Percentiles rank a stretch among this genome's conserved stretches.
phyloP scores from a whole-genome alignment of 2,797 vertebrate genomes.

The Petrocephalus schoutedeni region DNA sequence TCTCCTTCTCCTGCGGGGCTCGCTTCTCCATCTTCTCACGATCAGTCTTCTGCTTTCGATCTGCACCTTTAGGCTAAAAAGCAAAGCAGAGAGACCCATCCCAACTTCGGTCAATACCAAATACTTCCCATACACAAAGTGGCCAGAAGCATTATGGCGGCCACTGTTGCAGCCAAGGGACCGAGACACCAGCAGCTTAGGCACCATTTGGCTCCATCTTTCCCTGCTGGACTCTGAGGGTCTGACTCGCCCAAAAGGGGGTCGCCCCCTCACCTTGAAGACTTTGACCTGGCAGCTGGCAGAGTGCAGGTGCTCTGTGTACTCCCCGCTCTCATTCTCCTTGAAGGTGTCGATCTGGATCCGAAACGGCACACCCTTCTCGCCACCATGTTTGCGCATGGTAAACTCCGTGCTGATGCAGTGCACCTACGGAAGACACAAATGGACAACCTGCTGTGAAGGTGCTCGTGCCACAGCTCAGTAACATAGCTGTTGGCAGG shows the following conservation, averaged over 20 bases:
- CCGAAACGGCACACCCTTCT: conserved; percentile 91
- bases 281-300: conserved; percentile 98
- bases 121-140: neutral
- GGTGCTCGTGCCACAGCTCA: neutral
- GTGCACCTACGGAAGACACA: conserved; percentile 71
- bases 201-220: neutral
- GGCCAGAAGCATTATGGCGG: neutral
- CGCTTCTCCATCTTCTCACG: conserved; percentile 78
- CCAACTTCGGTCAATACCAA: neutral
- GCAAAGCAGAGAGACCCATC: neutral
- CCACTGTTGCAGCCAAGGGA: neutral
- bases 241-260: neutral
- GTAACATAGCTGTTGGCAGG: neutral
- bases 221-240: neutral
- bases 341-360: conserved; percentile 94
- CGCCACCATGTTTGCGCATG: conserved; percentile 91
- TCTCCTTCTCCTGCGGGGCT: conserved; percentile 71
- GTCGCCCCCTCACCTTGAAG: conserved; percentile 77
- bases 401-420: conserved; percentile 99
- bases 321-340: conserved; percentile 80
- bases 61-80: conserved; percentile 75
- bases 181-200: neutral
- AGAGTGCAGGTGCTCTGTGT: conserved; percentile 94
- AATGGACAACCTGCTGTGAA: neutral
- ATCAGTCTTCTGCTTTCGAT: conserved; percentile 79